phyloP scores from a whole-genome alignment of 2,113 vertebrate species.

The Dicentrarchus labrax region DNA sequence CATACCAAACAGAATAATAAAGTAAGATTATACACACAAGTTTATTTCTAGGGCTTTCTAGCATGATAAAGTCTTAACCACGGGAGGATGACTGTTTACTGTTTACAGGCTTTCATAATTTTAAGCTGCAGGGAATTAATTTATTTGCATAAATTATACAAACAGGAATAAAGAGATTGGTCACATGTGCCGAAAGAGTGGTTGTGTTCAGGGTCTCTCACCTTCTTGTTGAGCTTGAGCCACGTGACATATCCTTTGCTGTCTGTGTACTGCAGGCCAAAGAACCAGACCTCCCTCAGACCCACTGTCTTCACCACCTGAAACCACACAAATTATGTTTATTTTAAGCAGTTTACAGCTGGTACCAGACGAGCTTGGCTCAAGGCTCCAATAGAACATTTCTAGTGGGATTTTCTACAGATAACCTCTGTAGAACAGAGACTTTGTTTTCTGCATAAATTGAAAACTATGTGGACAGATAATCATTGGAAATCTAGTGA shows the following conservation, averaged over 20 bases:
- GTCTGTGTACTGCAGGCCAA: constrained; percentile 97
- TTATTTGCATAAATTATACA: constrained; percentile 1
- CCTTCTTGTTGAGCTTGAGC: constrained; percentile 99
- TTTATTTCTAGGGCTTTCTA: not conserved
- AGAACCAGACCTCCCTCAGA: constrained; percentile 98
- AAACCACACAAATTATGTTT: not conserved
- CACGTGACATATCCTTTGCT: constrained; percentile 98
- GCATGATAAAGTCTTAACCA: not conserved
- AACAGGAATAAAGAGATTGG: not conserved
- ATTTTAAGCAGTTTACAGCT: too few relatives aligned
- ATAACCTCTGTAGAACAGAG: not conserved
- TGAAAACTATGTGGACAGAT: not conserved
- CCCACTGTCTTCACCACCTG: constrained; percentile 99
- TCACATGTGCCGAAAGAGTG: not conserved
- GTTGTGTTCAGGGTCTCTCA: constrained; percentile 49
- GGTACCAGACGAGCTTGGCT: not conserved
- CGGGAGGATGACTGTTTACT: not conserved
- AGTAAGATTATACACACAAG: not conserved
- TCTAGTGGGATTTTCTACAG: not conserved
- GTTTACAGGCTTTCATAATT: not conserved
- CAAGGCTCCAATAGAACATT: too few relatives aligned
- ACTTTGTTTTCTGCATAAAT: not conserved
- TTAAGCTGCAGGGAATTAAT: not conserved
- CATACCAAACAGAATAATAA: constrained; percentile 21
- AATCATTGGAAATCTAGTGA: not conserved